Conservation (phyloP, 2,888 invertebrate species). For the Euspilapteryx auroguttella region DNA sequence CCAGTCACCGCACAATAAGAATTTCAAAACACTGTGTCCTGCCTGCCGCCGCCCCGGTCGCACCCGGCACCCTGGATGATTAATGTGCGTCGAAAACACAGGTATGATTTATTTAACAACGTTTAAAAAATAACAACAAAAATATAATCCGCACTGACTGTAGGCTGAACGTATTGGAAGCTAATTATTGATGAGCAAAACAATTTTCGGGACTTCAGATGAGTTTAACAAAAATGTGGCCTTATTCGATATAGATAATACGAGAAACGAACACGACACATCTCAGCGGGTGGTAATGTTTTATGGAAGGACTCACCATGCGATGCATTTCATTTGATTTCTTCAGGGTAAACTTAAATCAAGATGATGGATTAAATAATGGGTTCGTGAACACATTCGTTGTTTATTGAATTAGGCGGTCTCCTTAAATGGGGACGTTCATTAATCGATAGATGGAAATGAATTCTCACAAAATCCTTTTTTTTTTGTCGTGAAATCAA, state of each 20-base stretch:
- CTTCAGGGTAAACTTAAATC: too few species aligned
- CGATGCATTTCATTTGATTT: constrained; percentile 25
- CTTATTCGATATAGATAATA: constrained; percentile 32
- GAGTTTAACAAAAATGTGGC: constrained; percentile 27
- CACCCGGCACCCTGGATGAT: constrained; percentile 19
- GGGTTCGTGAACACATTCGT: too few species aligned
- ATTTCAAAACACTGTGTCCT: constrained; percentile 1
- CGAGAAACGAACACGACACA: constrained; percentile 37
- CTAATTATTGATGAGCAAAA: too few species aligned
- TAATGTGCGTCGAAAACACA: constrained; percentile 25
- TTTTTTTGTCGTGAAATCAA: too few species aligned
- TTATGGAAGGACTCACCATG: constrained; percentile 24
- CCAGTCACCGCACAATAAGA: background rate
- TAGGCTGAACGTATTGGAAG: constrained; percentile 13
- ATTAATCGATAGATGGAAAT: too few species aligned
- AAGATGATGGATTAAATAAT: constrained; percentile 5
- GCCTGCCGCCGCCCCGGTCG: too few species aligned
- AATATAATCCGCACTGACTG: constrained; percentile 18
- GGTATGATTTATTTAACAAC: constrained; percentile 34
- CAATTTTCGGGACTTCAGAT: too few species aligned
- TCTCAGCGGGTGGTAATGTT: constrained; percentile 44
- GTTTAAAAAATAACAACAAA: constrained; percentile 18
- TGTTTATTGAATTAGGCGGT: too few species aligned
- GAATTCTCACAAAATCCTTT: too few species aligned
- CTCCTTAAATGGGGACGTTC: too few species aligned